A percentile compares a stretch with the other conserved stretches of the same genome.
Evolutionary conservation across 2,797 vertebrate species (phyloP).

Genomic region (Sebastes matsubarae): DNA sequence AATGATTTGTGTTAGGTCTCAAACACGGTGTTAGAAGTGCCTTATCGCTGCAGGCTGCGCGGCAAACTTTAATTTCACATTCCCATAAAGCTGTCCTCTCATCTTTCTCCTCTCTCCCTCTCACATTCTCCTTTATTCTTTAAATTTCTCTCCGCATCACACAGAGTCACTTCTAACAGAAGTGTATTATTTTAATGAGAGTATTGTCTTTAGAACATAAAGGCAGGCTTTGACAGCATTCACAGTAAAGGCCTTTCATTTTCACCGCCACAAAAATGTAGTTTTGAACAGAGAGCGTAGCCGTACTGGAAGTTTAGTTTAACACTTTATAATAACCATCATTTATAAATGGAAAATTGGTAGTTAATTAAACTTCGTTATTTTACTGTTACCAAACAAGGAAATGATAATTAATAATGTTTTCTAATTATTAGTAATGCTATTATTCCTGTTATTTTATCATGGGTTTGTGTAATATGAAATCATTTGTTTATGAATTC

Average conservation of each 20-base stretch:
- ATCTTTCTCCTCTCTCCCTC: slow-evolving; percentile 18
- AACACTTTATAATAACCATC: too few species aligned
- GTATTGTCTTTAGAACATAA: slow-evolving; percentile 42
- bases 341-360: too few species aligned
- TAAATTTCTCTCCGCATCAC: slow-evolving; percentile 11
- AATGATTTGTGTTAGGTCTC: slow-evolving; percentile 59
- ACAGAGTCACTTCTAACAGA: slow-evolving; percentile 20
- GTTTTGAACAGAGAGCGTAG: slow-evolving; percentile 8
- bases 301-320: neutral
- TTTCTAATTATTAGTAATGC: too few species aligned
- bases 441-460: too few species aligned
- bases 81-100: slow-evolving; percentile 53
- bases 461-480: too few species aligned
- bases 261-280: slow-evolving; percentile 1
- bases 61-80: slow-evolving; percentile 54
- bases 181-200: slow-evolving; percentile 48
- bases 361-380: too few species aligned
- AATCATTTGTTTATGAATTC: too few species aligned
- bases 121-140: slow-evolving; percentile 28
- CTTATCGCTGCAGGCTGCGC: slow-evolving; percentile 34
- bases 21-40: slow-evolving; percentile 47
- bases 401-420: too few species aligned
- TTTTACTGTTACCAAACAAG: too few species aligned
- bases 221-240: slow-evolving; percentile 21
- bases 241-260: slow-evolving; percentile 16